phyloP scores from a whole-genome alignment of 2,888 invertebrate species.

The Philonicus albiceps region DNA sequence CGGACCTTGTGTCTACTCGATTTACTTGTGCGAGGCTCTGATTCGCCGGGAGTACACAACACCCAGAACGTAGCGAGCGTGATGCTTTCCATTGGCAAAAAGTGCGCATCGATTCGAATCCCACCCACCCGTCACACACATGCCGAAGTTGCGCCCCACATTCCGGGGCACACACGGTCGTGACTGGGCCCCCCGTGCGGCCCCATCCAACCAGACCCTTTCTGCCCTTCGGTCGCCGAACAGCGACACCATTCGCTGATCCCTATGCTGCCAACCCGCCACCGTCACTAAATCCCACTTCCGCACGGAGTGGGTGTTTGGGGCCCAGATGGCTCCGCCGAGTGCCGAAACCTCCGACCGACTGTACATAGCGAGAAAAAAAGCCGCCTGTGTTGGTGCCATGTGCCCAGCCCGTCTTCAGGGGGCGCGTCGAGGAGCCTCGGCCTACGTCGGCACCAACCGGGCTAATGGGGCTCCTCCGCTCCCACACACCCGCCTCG shows the following conservation, averaged over 20 bases:
- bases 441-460: slow-evolving; percentile 4
- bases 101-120: slow-evolving; percentile 27
- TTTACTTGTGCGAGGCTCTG: slow-evolving; percentile 4
- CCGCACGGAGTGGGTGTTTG: slow-evolving; percentile 20
- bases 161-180: background rate
- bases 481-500: background rate
- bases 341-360: background rate
- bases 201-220: background rate
- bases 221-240: background rate
- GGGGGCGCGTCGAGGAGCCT: slow-evolving; percentile 8
- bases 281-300: slow-evolving; percentile 26
- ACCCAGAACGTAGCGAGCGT: slow-evolving; percentile 8
- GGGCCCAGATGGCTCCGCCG: background rate
- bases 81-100: background rate
- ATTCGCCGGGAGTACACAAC: slow-evolving; percentile 3
- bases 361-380: background rate
- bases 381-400: slow-evolving; percentile 19
- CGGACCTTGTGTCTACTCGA: background rate
- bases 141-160: background rate
- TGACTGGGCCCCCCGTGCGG: background rate
- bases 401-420: background rate
- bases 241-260: background rate
- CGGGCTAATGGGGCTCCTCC: slow-evolving; percentile 17
- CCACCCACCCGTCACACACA: background rate
- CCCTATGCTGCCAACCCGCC: slow-evolving; percentile 13